These are phyloP conservation scores for Phrixothrix hirtus DNA, from an alignment of 2,888 invertebrate genomes.

Conservation along the genomic window DNA sequence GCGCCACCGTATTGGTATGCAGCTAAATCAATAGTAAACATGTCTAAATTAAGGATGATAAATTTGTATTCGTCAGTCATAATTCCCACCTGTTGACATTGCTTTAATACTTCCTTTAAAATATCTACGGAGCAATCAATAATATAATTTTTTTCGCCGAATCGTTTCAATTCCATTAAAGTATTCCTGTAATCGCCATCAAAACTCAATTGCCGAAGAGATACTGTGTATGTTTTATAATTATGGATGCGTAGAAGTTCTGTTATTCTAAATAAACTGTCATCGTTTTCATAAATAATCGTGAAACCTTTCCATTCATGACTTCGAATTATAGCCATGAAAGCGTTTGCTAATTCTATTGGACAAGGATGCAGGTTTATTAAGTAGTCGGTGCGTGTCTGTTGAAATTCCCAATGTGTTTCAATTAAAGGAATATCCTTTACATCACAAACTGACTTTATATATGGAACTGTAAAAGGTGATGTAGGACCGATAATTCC, in stretches of 20 bases:
- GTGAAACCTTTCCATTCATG: conserved; percentile 85
- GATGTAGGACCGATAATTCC: conserved; percentile 67
- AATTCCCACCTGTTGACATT: conserved; percentile 66
- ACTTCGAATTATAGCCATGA: conserved; percentile 70
- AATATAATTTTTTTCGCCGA: conserved; percentile 58
- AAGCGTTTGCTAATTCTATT: conserved; percentile 56
- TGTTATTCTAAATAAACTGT: conserved; percentile 61
- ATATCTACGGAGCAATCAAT: conserved; percentile 59
- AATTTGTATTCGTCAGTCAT: conserved; percentile 62
- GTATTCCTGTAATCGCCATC: conserved; percentile 60
- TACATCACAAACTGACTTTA: conserved; percentile 68
- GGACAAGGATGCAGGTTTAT: conserved; percentile 21
- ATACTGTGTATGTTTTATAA: conserved; percentile 50
- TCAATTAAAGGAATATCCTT: conserved; percentile 71
- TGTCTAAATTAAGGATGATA: conserved; percentile 63
- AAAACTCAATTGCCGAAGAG: conserved; percentile 53
- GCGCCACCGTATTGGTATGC: conserved; percentile 63
- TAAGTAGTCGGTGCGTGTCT: conserved; percentile 3
- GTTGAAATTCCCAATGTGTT: conserved; percentile 61
- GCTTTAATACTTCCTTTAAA: conserved; percentile 57
- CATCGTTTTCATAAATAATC: conserved; percentile 75
- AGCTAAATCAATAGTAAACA: conserved; percentile 62
- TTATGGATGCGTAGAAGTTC: conserved; percentile 59
- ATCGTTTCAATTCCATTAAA: conserved; percentile 36
- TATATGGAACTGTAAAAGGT: conserved; percentile 60